These are phyloP conservation scores for Eupithecia subumbrata DNA, from an alignment of 2,888 invertebrate genomes.

Conservation along the genomic window DNA sequence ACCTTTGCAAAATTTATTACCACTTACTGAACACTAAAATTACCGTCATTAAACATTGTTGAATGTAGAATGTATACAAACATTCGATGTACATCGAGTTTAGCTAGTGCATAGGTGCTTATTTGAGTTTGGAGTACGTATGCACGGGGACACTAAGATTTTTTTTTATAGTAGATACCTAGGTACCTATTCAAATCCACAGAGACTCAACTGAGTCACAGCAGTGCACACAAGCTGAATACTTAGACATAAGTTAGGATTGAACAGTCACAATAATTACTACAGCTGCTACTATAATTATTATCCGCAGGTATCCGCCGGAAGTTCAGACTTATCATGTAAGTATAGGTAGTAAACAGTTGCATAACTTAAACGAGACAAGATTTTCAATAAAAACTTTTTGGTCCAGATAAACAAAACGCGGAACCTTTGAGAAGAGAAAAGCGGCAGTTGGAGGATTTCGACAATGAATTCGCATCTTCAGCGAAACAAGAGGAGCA, in stretches of 20 bases:
- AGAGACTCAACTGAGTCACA: too few species aligned
- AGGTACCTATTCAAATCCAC: too few species aligned
- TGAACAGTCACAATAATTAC: neutral
- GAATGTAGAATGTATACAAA: too few species aligned
- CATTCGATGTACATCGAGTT: too few species aligned
- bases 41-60: neutral
- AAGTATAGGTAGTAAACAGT: constrained; percentile 38
- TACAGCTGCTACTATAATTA: neutral
- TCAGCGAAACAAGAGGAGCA: constrained; percentile 59
- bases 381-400: neutral
- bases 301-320: constrained; percentile 54
- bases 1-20: neutral
- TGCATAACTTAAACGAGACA: neutral
- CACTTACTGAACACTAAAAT: too few species aligned
- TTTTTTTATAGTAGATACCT: too few species aligned
- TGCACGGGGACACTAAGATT: too few species aligned
- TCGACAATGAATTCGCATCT: constrained; percentile 67
- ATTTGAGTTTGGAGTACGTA: too few species aligned
- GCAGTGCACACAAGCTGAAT: too few species aligned
- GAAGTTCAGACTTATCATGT: constrained; percentile 46
- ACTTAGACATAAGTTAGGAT: too few species aligned
- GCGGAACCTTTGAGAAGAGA: constrained; percentile 46
- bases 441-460: constrained; percentile 70
- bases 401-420: constrained; percentile 46
- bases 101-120: too few species aligned